These are phyloP conservation scores for Therioaphis trifolii DNA, from an alignment of 2,888 invertebrate species.

Conservation along the genomic window DNA sequence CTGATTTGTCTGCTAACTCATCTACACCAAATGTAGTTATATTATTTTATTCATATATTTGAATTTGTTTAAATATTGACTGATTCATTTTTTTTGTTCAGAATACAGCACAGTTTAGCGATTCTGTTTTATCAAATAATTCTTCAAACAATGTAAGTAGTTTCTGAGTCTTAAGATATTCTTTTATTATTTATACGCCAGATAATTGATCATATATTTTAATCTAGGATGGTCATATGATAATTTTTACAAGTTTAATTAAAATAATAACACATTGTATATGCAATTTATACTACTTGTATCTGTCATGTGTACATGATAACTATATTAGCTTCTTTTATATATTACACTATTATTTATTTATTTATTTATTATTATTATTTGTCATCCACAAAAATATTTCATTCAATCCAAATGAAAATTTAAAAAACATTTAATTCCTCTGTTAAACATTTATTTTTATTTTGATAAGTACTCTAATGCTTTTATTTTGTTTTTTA, in stretches of 20 bases:
- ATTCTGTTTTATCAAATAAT: background rate
- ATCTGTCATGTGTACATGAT: too few species aligned
- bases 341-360: too few species aligned
- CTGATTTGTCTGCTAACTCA: slow-evolving; percentile 51
- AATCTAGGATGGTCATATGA: background rate
- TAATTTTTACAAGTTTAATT: too few species aligned
- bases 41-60: background rate
- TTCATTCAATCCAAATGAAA: too few species aligned
- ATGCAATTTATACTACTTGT: too few species aligned
- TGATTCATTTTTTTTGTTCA: background rate
- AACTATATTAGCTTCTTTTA: too few species aligned
- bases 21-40: background rate
- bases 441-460: too few species aligned
- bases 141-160: slow-evolving; percentile 6
- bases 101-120: background rate
- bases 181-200: background rate
- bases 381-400: too few species aligned
- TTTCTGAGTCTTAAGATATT: background rate
- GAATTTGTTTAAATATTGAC: background rate
- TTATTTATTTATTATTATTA: too few species aligned
- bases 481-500: slow-evolving; percentile 25
- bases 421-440: too few species aligned
- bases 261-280: too few species aligned
- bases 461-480: background rate
- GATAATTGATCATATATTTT: background rate